Evolutionary conservation across 2,888 invertebrate species (phyloP), one percentile per base, ranked within the genome.

Genomic region (Alviniconcha strummeri): DNA sequence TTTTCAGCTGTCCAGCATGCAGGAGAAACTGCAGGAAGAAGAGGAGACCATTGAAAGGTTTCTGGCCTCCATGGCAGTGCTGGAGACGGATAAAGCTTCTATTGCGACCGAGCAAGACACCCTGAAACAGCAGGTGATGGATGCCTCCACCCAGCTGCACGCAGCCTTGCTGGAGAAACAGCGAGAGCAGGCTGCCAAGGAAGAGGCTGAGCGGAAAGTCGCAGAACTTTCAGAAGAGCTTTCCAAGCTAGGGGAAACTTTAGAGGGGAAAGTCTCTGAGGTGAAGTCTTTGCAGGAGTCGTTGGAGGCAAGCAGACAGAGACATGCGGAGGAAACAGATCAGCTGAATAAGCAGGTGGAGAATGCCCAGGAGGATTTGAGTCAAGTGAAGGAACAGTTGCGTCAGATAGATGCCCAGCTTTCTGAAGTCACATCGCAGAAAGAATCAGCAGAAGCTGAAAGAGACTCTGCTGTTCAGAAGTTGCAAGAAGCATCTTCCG

Each of bases 101-200:
- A 81, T 86, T 2, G 86, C 86, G 11, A 86, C 85, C 36, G 88
- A 90, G 11, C 90, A 88, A 85, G 91, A 90, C 82, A 81, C 78
- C n/a, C 86, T 88, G 71, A 91, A 91, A 83, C 84, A 88, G 82
- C 87, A 85, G 64, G 85, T 88, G 72, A 89, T 88, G 83, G 69
- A 80, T 9, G 6, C 64, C 6, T 69, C 60, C 60, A 19, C 52
- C 3, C 87, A 84, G 55, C 85, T 87, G 72, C 88, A 88, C 83
- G 84, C 86, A 83, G 60, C 56, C 79, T 11, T 67, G 67, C 60
- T 60, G 81, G 81, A 81, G 5, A 56, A 7, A 60, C 36, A 52
- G 3, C 36, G 52, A 13, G 15, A 52, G 52, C 64, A 64, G 64
- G 0, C 13, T 3, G 60, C 57, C 19, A 81, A 57, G 11, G 69